Evolutionary conservation across 2,888 invertebrate genomes (phyloP).

Genomic region (Esperia sulphurella): DNA sequence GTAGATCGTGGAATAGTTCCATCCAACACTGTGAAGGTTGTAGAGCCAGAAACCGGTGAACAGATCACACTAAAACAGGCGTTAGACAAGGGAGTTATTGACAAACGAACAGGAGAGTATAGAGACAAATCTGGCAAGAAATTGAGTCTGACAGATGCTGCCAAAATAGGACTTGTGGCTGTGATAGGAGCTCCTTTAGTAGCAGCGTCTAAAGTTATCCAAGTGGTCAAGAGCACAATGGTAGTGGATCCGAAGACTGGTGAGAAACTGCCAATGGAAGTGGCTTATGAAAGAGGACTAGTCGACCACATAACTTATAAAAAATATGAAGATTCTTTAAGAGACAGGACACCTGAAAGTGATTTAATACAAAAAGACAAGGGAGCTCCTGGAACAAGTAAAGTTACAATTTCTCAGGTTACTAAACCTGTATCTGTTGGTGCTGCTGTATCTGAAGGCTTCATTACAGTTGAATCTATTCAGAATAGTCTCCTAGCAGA

Average conservation of each 20-base stretch:
- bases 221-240: constrained; percentile 81
- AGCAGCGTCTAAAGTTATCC: constrained; percentile 84
- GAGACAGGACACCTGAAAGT: constrained; percentile 50
- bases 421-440: constrained; percentile 78
- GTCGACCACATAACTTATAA: constrained; percentile 80
- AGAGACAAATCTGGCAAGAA: constrained; percentile 82
- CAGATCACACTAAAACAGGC: constrained; percentile 87
- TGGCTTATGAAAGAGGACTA: constrained; percentile 87
- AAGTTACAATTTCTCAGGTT: constrained; percentile 39
- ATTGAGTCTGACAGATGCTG: constrained; percentile 85
- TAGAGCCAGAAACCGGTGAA: constrained; percentile 84
- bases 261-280: constrained; percentile 87
- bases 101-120: constrained; percentile 85
- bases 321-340: constrained; percentile 70
- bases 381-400: constrained; percentile 26
- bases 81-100: constrained; percentile 85
- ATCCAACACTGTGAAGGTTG: constrained; percentile 82
- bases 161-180: constrained; percentile 86
- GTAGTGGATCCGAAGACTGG: constrained; percentile 90
- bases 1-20: constrained; percentile 87
- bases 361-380: constrained; percentile 24
- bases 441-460: constrained; percentile 78
- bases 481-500: constrained; percentile 65
- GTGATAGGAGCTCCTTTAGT: constrained; percentile 87
- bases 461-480: constrained; percentile 74